Evolutionary conservation across 2,888 invertebrate species (phyloP).

Genomic region (Abscondita cerata): DNA sequence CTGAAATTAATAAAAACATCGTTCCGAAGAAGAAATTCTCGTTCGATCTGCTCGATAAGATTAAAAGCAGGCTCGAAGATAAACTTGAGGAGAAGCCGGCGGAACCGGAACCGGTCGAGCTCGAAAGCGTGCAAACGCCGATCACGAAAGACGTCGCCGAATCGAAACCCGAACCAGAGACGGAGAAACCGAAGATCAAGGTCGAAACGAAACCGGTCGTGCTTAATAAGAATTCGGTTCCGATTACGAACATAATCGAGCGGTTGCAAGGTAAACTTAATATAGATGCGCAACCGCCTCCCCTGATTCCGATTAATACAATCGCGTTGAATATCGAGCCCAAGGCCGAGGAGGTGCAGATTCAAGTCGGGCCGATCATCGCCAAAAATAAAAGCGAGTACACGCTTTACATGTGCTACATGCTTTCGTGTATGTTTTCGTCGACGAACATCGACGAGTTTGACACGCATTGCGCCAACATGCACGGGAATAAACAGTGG

Average conservation of each 20-base stretch:
- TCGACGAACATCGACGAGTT: slow-evolving; percentile 48
- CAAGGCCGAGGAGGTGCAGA: slow-evolving; percentile 18
- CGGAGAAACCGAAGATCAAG: background rate
- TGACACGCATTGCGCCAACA: slow-evolving; percentile 50
- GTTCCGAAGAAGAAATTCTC: slow-evolving; percentile 44
- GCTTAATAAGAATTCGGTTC: slow-evolving; percentile 9
- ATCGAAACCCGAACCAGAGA: background rate
- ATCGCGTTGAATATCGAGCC: slow-evolving; percentile 13
- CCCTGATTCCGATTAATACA: slow-evolving; percentile 39
- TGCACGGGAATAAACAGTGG: slow-evolving; percentile 41
- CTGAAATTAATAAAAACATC: slow-evolving; percentile 57
- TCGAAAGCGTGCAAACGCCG: too few species aligned
- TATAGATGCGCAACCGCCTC: slow-evolving; percentile 35
- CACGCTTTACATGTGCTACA: slow-evolving; percentile 49
- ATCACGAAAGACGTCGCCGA: too few species aligned
- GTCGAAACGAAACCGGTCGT: background rate
- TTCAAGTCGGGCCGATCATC: slow-evolving; percentile 38
- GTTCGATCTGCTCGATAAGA: slow-evolving; percentile 51
- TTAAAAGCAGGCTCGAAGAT: slow-evolving; percentile 38
- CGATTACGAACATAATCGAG: slow-evolving; percentile 34
- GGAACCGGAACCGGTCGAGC: background rate
- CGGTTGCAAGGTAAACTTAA: slow-evolving; percentile 34
- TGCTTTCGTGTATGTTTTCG: slow-evolving; percentile 49
- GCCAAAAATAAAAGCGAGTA: slow-evolving; percentile 22
- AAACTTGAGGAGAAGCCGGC: slow-evolving; percentile 15